A percentile compares a stretch with the other conserved stretches of the same genome.
phyloP scores from a whole-genome alignment of 2,888 invertebrate genomes.

The Ormyrus thymus region DNA sequence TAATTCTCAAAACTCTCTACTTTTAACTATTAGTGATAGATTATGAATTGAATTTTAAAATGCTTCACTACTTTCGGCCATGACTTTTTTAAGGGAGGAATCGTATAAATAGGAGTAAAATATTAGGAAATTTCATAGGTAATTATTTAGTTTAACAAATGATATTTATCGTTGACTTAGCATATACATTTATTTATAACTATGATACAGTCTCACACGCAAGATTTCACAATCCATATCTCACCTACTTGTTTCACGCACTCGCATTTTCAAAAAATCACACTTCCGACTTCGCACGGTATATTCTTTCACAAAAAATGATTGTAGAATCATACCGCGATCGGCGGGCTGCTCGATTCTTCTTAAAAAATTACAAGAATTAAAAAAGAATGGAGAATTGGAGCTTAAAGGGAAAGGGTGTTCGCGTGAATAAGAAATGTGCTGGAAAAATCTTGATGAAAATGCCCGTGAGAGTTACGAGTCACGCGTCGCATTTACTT shows the following conservation, averaged over 20 bases:
- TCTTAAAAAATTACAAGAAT: constrained; percentile 18
- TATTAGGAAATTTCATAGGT: too few relatives aligned
- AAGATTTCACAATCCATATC: constrained; percentile 63
- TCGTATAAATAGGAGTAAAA: background rate
- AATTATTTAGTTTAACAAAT: background rate
- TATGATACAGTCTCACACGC: constrained; percentile 72
- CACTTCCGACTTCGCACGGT: constrained; percentile 54
- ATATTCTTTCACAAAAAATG: constrained; percentile 47
- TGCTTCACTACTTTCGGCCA: background rate
- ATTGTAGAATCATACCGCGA: constrained; percentile 55
- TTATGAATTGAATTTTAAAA: too few relatives aligned
- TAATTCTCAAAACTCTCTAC: too few relatives aligned
- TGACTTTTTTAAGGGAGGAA: background rate
- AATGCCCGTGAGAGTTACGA: constrained; percentile 50
- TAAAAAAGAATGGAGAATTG: background rate
- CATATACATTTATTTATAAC: constrained; percentile 73
- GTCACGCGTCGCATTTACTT: constrained; percentile 45
- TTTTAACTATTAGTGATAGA: too few relatives aligned
- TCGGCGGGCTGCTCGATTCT: constrained; percentile 65
- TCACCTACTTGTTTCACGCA: constrained; percentile 61
- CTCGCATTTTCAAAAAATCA: constrained; percentile 58
- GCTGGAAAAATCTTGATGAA: constrained; percentile 29
- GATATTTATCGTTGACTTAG: constrained; percentile 62
- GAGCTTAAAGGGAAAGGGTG: background rate
- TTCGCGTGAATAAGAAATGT: constrained; percentile 29